Conservation (phyloP, 2,888 invertebrate species). For the Volucella inflata region DNA sequence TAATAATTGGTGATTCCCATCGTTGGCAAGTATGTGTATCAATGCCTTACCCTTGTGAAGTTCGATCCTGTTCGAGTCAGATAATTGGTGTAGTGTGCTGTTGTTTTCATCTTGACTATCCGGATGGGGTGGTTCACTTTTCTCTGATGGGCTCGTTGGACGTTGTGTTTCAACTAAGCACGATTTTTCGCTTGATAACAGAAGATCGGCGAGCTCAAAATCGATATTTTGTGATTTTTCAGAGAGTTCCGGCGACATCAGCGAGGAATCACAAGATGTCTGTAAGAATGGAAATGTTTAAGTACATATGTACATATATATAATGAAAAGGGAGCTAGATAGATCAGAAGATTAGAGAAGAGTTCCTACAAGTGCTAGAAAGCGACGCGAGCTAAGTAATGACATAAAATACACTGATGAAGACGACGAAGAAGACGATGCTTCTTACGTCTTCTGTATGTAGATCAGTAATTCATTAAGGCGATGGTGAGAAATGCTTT, state of each 20-base stretch:
- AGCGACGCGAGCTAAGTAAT: no score
- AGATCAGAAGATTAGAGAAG: no score
- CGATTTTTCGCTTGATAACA: constrained; percentile 83
- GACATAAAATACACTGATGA: no score
- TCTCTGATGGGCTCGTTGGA: constrained; percentile 82
- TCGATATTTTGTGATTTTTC: constrained; percentile 84
- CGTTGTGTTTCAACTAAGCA: constrained; percentile 82
- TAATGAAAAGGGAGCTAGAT: not conserved
- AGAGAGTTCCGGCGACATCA: constrained; percentile 83
- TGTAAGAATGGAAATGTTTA: constrained; percentile 67
- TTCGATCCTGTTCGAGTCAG: constrained; percentile 83
- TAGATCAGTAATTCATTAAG: no score
- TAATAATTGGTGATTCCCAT: constrained; percentile 89
- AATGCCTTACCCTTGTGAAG: constrained; percentile 87
- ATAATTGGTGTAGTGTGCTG: constrained; percentile 82
- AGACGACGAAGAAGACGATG: no score
- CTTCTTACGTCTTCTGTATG: no score
- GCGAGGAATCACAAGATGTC: constrained; percentile 83
- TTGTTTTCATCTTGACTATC: constrained; percentile 83
- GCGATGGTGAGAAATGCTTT: no score
- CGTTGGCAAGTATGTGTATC: constrained; percentile 90
- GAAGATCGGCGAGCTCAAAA: constrained; percentile 83
- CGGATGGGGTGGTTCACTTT: constrained; percentile 81
- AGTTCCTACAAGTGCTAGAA: no score
- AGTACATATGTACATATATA: not conserved